Evolutionary conservation across 1,140 invertebrate genomes (phyloP).

Genomic region (Andricus grossulariae): DNA sequence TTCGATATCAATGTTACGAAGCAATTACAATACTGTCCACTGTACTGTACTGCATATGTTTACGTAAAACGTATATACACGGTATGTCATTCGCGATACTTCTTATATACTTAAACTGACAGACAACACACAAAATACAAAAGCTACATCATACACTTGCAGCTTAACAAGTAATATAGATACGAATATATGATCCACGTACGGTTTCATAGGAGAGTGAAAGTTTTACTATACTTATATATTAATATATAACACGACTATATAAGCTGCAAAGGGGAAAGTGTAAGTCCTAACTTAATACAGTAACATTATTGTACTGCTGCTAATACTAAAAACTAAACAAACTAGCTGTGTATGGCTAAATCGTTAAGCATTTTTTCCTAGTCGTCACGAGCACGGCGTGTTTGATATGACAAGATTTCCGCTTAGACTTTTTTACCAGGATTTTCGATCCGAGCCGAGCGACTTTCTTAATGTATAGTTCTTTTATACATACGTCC

Average conservation of each 20-base stretch:
- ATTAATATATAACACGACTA: constrained; percentile 34
- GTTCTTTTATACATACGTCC: constrained; percentile 47
- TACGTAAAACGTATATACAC: not conserved
- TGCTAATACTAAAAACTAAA: constrained; percentile 29
- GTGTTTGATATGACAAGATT: constrained; percentile 54
- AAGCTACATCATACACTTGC: constrained; percentile 16
- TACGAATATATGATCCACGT: constrained; percentile 33
- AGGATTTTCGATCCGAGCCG: constrained; percentile 53
- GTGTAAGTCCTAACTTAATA: constrained; percentile 46
- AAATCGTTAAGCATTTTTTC: constrained; percentile 52
- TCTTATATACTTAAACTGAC: not conserved
- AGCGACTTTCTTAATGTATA: constrained; percentile 43
- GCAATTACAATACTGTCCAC: constrained; percentile 50
- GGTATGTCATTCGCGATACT: not conserved
- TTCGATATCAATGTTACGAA: constrained; percentile 47
- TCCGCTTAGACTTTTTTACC: constrained; percentile 58
- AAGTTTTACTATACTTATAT: constrained; percentile 45
- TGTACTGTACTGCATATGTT: constrained; percentile 44
- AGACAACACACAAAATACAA: not conserved
- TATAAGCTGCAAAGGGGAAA: constrained; percentile 40
- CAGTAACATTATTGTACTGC: constrained; percentile 25
- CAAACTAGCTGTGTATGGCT: constrained; percentile 44
- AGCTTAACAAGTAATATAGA: constrained; percentile 14
- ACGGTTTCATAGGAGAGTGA: constrained; percentile 45
- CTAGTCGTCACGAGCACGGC: constrained; percentile 48